These are phyloP conservation scores for Pygocentrus nattereri DNA, from an alignment of 2,797 vertebrate genomes.

Conservation along the genomic window DNA sequence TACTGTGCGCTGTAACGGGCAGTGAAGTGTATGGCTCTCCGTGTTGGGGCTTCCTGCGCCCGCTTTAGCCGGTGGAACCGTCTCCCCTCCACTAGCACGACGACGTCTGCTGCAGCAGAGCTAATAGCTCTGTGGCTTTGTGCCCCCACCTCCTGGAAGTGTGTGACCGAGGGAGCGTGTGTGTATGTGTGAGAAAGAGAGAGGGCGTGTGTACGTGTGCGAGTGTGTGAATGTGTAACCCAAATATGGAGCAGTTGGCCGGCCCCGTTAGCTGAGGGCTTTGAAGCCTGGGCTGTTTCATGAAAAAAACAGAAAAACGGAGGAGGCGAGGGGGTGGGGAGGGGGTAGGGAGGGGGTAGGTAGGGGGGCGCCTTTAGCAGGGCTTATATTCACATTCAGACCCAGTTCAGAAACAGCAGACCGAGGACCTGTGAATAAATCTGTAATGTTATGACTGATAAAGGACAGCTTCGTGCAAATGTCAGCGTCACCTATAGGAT, in stretches of 20 bases:
- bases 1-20: constrained; percentile 89
- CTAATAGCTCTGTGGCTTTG: constrained; percentile 78
- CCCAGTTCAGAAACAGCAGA: constrained; percentile 52
- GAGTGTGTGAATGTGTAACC: constrained; percentile 86
- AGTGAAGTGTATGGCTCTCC: constrained; percentile 80
- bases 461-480: not conserved
- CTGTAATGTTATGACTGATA: not conserved
- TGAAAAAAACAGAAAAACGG: constrained; percentile 71
- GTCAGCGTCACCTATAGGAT: constrained; percentile 1
- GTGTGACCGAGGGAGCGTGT: constrained; percentile 67
- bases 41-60: constrained; percentile 84
- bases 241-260: constrained; percentile 94
- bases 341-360: not conserved
- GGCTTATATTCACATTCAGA: constrained; percentile 46
- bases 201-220: constrained; percentile 77
- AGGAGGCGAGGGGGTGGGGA: not conserved
- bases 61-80: constrained; percentile 88
- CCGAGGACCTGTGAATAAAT: not conserved
- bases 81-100: constrained; percentile 88
- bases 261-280: constrained; percentile 84
- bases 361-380: constrained; percentile 68
- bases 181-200: constrained; percentile 83
- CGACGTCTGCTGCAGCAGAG: constrained; percentile 91
- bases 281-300: constrained; percentile 72
- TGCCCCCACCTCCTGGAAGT: constrained; percentile 72